Conservation (phyloP, 2,888 invertebrate genomes). For the Danaus chrysippus region DNA sequence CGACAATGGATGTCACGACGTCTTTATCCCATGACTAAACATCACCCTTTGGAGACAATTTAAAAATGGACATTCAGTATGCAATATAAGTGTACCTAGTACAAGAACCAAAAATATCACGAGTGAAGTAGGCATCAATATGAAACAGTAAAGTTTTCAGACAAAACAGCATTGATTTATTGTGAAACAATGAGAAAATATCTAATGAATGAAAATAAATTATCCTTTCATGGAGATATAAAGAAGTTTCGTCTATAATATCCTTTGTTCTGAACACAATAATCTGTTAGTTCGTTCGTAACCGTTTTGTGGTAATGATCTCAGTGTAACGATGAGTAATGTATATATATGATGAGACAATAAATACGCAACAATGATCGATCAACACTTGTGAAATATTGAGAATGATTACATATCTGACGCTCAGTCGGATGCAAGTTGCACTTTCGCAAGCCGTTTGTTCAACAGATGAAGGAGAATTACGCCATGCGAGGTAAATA, state of each 20-base stretch:
- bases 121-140: no score
- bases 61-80: background rate
- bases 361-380: background rate
- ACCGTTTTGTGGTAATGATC: no score
- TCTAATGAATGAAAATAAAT: no score
- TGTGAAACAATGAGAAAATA: no score
- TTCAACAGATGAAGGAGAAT: background rate
- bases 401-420: background rate
- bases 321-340: background rate
- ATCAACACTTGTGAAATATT: slow-evolving; percentile 4
- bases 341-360: background rate
- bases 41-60: slow-evolving; percentile 1
- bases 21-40: slow-evolving; percentile 11
- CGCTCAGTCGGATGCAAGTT: background rate
- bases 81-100: background rate
- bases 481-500: background rate
- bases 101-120: no score
- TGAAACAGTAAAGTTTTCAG: no score
- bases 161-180: no score
- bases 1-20: slow-evolving; percentile 57
- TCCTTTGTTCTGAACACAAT: no score
- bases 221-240: no score
- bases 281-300: no score
- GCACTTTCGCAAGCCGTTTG: background rate
- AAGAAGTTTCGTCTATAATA: no score